phyloP scores from a whole-genome alignment of 2,888 invertebrate species.

The Oeneis ivallda region DNA sequence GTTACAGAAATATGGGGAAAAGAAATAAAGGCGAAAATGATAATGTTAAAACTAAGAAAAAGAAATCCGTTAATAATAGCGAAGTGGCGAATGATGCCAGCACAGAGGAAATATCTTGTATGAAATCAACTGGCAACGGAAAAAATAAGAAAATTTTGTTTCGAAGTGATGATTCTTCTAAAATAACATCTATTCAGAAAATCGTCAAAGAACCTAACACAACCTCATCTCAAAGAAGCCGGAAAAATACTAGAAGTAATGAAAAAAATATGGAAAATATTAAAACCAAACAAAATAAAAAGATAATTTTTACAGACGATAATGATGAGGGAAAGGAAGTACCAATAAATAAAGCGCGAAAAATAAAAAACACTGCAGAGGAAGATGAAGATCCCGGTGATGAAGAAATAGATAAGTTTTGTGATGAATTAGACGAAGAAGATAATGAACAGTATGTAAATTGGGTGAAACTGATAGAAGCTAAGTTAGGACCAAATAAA shows the following conservation, averaged over 20 bases:
- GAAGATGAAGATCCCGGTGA: slow-evolving; percentile 61
- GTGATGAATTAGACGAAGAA: slow-evolving; percentile 67
- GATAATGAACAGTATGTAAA: slow-evolving; percentile 69
- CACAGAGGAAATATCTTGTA: neutral
- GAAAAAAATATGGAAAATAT: slow-evolving; percentile 9
- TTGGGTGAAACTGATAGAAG: slow-evolving; percentile 72
- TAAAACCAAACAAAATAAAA: slow-evolving; percentile 42
- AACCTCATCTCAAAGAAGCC: neutral
- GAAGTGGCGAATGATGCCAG: slow-evolving; percentile 16
- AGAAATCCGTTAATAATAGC: slow-evolving; percentile 23
- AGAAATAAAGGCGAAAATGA: slow-evolving; percentile 40
- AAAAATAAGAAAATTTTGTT: slow-evolving; percentile 36
- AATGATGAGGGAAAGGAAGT: slow-evolving; percentile 10
- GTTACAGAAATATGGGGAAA: slow-evolving; percentile 52
- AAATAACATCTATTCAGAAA: slow-evolving; percentile 34
- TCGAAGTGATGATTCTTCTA: slow-evolving; percentile 27
- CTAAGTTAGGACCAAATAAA: slow-evolving; percentile 59
- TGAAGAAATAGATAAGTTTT: slow-evolving; percentile 73
- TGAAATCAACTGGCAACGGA: slow-evolving; percentile 7
- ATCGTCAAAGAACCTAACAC: slow-evolving; percentile 11
- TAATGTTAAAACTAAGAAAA: slow-evolving; percentile 21
- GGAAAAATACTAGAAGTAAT: slow-evolving; percentile 12
- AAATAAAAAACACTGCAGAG: slow-evolving; percentile 49
- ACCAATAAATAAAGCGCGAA: slow-evolving; percentile 23
- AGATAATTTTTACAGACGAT: slow-evolving; percentile 13